Base-by-base conservation (phyloP, 2,888 invertebrate genomes). In the Pristionchus fissidentatus region DNA sequence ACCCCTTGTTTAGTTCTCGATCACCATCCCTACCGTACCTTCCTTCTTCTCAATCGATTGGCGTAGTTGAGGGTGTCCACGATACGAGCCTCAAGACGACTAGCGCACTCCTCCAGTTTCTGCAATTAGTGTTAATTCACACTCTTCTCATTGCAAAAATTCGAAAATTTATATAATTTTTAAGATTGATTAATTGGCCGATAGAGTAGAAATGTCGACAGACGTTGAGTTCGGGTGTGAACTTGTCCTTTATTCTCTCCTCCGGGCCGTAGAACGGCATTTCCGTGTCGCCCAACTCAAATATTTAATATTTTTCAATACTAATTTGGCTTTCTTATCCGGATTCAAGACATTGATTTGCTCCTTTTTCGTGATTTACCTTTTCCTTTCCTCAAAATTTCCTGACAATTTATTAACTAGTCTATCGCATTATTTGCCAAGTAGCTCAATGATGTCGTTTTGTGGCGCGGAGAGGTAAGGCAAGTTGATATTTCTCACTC, bases 1-100 rank as follows among this genome's bases (percentile, higher is more conserved):
- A 7, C 3, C 5, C 29, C 22, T 38, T n/a, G 35, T 15, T 32
- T 10, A 60, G 62, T 32, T 5, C 19, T 43, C 70, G 43, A 70
- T 57, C 3, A 8, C n/a, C 22, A 1, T 62, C 0, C n/a, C n/a
- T n/a, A n/a, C n/a, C n/a, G n/a, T n/a, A 32, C 70, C 70, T 70
- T 70, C 43, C 70, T 70, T 70, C 70, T 70, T 13, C 10, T 43
- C 43, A 70, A n/a, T n/a, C 70, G 22, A 70, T 70, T 70, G 26
- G 70, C 70, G 43, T 70, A 70, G n/a, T 70, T 70, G 43, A 70
- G 29, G 0, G 70, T 70, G 41, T 70, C 70, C 10, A 70, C 43
- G 13, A 70, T 43, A 26, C 70, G 70, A 22, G 70, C 0, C 13
- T 70, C 70, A 26, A 70, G 38, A 10, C 19, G 38, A 5, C 26